These are phyloP conservation scores for Orthosia gracilis DNA, from an alignment of 2,888 invertebrate species.

Conservation along the genomic window DNA sequence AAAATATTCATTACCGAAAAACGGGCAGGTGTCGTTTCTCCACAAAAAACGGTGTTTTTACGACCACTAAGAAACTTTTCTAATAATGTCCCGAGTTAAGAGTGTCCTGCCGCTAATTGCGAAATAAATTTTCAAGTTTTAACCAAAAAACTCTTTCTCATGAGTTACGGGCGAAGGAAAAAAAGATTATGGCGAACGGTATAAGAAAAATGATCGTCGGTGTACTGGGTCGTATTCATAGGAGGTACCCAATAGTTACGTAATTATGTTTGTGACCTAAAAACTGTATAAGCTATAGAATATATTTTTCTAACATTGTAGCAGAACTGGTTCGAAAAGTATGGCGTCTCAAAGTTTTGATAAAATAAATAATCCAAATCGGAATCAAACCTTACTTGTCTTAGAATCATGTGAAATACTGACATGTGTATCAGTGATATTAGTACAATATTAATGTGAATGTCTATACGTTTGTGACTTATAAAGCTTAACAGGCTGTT, in stretches of 20 bases:
- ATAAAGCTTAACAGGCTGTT: constrained; percentile 34
- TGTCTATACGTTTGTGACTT: constrained; percentile 35
- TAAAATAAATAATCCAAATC: constrained; percentile 31
- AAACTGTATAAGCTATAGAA: background rate
- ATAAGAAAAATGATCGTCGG: constrained; percentile 64
- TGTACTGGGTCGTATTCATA: constrained; percentile 56
- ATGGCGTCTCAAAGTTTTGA: constrained; percentile 2
- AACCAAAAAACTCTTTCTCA: constrained; percentile 84
- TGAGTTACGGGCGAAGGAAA: constrained; percentile 83
- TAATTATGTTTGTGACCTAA: background rate
- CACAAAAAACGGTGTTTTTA: constrained; percentile 85
- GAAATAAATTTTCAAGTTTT: constrained; percentile 90
- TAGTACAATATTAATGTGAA: constrained; percentile 31
- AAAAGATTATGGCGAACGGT: constrained; percentile 73
- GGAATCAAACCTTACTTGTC: constrained; percentile 15
- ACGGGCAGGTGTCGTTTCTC: constrained; percentile 79
- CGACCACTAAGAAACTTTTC: constrained; percentile 89
- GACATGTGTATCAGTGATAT: constrained; percentile 34
- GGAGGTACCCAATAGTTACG: constrained; percentile 16
- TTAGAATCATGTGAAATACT: background rate
- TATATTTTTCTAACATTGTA: background rate
- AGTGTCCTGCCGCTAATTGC: constrained; percentile 88
- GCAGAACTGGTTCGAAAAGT: constrained; percentile 13
- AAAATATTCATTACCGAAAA: constrained; percentile 63
- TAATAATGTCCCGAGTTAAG: constrained; percentile 88